Evolutionary conservation across 2,888 invertebrate genomes (phyloP), one percentile per base, ranked within the genome.

Genomic region (Erebia palarica): DNA sequence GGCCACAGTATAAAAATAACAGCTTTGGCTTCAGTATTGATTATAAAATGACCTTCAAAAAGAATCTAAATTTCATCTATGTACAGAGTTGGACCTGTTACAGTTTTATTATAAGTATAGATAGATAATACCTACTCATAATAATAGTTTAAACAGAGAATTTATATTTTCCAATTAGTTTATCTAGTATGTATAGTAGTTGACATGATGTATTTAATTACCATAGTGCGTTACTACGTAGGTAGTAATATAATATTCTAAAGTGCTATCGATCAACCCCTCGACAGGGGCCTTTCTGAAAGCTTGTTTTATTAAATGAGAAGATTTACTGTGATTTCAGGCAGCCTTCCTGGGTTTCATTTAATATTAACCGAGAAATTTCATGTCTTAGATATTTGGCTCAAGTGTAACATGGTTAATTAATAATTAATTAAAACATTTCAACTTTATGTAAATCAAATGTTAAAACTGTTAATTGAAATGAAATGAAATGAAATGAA

Each of bases 261-360:
- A 74, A 76, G 75, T 77, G 75, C 60, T 75, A 77, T 75, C 75
- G 72, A 73, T 76, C 69, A 76, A 73, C 72, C 74, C 71, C 75
- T 73, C 75, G 71, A 69, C 73, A 73, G 74, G 75, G 77, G 78
- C 76, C 76, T 76, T 75, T 76, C 70, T 72, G 76, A 74, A 75
- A 76, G 76, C 75, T 76, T 77, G 77, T 76, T 78, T 75, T 75
- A 76, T 76, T 76, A 76, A 75, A 74, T 74, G 70, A 67, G 73
- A 74, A 73, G 70, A 74, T 74, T 73, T 74, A 73, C 73, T 69
- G 72, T 71, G 64, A 72, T 67, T 73, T 67, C 72, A 70, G 68
- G 68, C 68, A 68, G 63, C 70, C 69, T 72, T 74, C 68, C 70
- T 58, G 74, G 69, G 59, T 71, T 69, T 58, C 69, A 36, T 72